Conservation (phyloP, 1,140 invertebrate species). For the Eriocheir sinensis region DNA sequence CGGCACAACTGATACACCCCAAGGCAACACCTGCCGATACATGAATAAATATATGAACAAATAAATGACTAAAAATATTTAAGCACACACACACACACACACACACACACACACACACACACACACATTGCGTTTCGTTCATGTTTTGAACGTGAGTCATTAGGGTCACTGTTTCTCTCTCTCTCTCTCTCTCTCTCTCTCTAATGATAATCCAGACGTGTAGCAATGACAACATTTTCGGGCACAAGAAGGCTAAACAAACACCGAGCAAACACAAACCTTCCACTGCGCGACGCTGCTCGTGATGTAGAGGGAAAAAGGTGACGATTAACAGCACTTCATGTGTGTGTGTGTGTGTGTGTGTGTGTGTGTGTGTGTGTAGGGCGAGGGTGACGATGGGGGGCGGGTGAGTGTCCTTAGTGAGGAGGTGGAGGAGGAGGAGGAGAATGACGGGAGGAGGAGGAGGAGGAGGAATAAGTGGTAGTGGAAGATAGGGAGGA, state of each 20-base stretch:
- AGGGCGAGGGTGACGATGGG: not conserved
- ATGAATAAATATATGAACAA: not conserved
- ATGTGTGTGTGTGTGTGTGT: not conserved
- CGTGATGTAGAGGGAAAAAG: not conserved
- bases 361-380: slow-evolving; percentile 20
- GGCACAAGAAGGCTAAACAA: not conserved
- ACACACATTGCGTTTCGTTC: not conserved
- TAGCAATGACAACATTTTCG: not conserved
- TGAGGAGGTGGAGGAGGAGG: not conserved
- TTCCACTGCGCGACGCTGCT: not conserved
- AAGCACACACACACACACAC: not conserved
- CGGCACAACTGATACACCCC: no score
- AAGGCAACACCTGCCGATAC: not conserved
- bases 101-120: not conserved
- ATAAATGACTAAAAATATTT: not conserved
- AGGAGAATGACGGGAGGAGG: not conserved
- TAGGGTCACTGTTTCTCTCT: slow-evolving; percentile 3
- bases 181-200: not conserved
- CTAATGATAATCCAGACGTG: no score
- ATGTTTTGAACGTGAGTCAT: slow-evolving; percentile 12
- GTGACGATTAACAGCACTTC: not conserved
- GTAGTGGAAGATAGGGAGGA: no score
- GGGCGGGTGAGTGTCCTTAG: not conserved
- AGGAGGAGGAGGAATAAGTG: not conserved
- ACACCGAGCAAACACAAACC: not conserved